Evolutionary conservation across 2,888 invertebrate species (phyloP).

Genomic region (Lapara coniferarum): DNA sequence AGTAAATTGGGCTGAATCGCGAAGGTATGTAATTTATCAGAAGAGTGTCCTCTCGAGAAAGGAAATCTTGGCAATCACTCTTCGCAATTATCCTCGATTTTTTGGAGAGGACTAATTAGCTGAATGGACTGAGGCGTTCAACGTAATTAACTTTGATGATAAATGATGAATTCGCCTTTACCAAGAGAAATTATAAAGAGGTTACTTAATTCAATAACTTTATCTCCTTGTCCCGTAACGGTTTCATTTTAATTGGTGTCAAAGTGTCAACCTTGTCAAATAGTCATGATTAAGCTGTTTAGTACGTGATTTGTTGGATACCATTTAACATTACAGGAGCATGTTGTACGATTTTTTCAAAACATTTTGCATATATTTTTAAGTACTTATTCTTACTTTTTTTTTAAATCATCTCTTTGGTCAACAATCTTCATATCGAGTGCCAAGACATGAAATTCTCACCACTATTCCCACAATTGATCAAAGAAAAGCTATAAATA

Average conservation of each 20-base stretch:
- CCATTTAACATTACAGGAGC: background rate
- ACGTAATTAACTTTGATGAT: conserved; percentile 77
- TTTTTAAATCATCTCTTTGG: no score
- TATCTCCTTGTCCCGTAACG: background rate
- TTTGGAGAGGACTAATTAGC: conserved; percentile 74
- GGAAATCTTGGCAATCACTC: conserved; percentile 76
- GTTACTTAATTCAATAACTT: conserved; percentile 20
- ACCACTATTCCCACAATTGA: no score
- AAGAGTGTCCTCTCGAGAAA: conserved; percentile 59
- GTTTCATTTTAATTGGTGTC: conserved; percentile 9
- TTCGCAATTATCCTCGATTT: conserved; percentile 75
- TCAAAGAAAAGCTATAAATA: no score
- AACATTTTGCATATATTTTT: background rate
- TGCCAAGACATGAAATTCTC: no score
- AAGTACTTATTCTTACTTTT: background rate
- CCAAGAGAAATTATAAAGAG: conserved; percentile 15
- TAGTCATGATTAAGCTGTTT: background rate
- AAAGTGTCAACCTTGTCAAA: conserved; percentile 1
- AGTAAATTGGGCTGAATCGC: conserved; percentile 42
- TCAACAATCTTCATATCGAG: background rate
- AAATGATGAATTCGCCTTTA: conserved; percentile 54
- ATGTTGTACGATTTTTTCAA: background rate
- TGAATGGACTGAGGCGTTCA: conserved; percentile 71
- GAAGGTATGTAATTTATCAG: conserved; percentile 67
- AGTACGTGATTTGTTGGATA: background rate